Evolutionary conservation across 2,113 vertebrate genomes (phyloP).

Genomic region (Heterochromis multidens): DNA sequence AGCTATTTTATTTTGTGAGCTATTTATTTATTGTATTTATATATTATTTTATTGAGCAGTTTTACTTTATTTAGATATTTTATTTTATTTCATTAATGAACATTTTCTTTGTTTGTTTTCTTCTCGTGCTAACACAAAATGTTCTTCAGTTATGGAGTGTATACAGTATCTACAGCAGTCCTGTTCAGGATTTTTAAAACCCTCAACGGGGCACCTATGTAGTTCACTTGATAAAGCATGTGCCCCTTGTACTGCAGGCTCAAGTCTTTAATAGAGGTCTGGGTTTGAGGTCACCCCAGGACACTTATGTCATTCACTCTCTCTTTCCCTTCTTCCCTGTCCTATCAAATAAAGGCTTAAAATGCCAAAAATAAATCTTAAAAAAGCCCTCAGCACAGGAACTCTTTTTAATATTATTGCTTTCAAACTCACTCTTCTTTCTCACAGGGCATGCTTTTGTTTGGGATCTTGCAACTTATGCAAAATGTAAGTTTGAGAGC

Average conservation of each 20-base stretch:
- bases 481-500: slow-evolving; percentile 31
- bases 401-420: slow-evolving; percentile 18
- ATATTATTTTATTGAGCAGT: background rate
- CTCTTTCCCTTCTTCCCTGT: background rate
- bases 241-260: background rate
- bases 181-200: background rate
- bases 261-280: background rate
- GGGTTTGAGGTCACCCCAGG: background rate
- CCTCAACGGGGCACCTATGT: background rate
- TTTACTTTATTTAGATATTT: background rate
- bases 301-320: background rate
- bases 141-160: background rate
- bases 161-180: background rate
- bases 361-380: background rate
- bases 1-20: background rate
- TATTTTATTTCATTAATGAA: background rate
- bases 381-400: background rate
- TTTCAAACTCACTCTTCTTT: slow-evolving; percentile 7
- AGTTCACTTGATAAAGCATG: background rate
- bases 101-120: background rate
- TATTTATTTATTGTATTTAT: no score
- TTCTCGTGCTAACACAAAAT: background rate
- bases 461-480: slow-evolving; percentile 23
- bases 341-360: background rate
- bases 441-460: slow-evolving; percentile 35